Evolutionary conservation across 2,113 vertebrate species (phyloP).

Genomic region (Hippocampus guttulatus): DNA sequence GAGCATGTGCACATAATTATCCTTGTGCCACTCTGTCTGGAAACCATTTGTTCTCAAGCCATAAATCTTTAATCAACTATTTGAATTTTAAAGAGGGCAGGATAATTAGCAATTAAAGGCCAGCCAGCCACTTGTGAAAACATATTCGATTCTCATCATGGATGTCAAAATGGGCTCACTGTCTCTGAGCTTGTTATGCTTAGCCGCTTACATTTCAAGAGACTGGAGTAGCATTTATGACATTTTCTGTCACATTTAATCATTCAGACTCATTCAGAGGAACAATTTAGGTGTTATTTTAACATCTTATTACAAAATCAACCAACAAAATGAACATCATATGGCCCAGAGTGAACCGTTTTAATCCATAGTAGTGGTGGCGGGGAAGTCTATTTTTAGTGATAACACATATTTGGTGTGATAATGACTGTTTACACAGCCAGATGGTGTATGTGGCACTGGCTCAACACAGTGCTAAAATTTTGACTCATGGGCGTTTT

Average conservation of each 20-base stretch:
- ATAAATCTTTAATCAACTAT: background rate
- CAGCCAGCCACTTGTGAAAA: background rate
- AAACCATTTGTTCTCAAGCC: background rate
- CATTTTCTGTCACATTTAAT: background rate
- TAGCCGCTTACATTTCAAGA: background rate
- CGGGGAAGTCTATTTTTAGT: background rate
- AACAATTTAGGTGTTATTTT: background rate
- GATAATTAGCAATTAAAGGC: slow-evolving; percentile 2
- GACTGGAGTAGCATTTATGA: background rate
- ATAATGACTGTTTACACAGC: slow-evolving; percentile 4
- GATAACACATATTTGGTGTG: background rate
- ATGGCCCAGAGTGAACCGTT: background rate
- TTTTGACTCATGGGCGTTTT: background rate
- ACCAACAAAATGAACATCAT: background rate
- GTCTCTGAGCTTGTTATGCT: background rate
- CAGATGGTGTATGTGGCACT: background rate
- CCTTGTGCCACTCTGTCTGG: background rate
- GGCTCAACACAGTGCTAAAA: background rate
- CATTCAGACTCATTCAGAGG: background rate
- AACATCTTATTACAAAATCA: background rate
- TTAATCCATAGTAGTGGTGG: background rate
- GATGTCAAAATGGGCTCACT: background rate
- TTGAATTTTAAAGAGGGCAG: background rate
- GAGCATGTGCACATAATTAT: background rate
- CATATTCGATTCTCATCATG: background rate